Conservation (phyloP, 1,140 invertebrate species). For the Cryptotermes secundus region DNA sequence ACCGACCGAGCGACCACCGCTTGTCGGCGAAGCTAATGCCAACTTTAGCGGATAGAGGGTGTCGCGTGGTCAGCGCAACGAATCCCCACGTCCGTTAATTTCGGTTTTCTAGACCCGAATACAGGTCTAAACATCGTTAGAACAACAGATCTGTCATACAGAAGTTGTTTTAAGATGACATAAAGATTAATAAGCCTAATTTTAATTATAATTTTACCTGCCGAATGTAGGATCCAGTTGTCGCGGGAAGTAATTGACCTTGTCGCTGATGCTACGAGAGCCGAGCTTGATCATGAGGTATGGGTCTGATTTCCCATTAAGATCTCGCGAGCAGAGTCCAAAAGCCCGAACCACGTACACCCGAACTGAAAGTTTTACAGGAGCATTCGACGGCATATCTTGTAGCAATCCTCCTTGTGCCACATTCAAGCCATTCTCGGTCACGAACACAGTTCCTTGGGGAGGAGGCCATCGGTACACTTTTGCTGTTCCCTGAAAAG, state of each 20-base stretch:
- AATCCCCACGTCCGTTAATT: too few relatives aligned
- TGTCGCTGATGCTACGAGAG: conserved; percentile 65
- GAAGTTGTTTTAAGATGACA: too few relatives aligned
- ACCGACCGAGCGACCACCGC: too few relatives aligned
- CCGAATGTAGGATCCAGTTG: conserved; percentile 86
- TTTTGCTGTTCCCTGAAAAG: conserved; percentile 54
- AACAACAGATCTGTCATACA: too few relatives aligned
- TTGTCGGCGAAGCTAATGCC: too few relatives aligned
- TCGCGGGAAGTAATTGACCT: conserved; percentile 72
- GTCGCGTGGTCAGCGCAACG: too few relatives aligned
- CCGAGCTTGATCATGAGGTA: conserved; percentile 72
- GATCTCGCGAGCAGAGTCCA: conserved; percentile 71
- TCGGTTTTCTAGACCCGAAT: too few relatives aligned
- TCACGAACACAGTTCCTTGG: conserved; percentile 45
- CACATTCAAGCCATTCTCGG: conserved; percentile 44
- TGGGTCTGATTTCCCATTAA: conserved; percentile 74
- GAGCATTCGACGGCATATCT: conserved; percentile 65
- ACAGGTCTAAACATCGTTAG: too few relatives aligned
- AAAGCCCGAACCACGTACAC: conserved; percentile 75
- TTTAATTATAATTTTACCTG: too few relatives aligned
- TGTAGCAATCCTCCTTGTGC: conserved; percentile 57
- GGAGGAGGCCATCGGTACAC: conserved; percentile 49
- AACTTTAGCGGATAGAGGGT: too few relatives aligned
- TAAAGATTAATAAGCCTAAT: too few relatives aligned
- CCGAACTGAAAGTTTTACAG: conserved; percentile 69